Conservation (phyloP, 2,797 vertebrate genomes). For the Hirundo rustica region DNA sequence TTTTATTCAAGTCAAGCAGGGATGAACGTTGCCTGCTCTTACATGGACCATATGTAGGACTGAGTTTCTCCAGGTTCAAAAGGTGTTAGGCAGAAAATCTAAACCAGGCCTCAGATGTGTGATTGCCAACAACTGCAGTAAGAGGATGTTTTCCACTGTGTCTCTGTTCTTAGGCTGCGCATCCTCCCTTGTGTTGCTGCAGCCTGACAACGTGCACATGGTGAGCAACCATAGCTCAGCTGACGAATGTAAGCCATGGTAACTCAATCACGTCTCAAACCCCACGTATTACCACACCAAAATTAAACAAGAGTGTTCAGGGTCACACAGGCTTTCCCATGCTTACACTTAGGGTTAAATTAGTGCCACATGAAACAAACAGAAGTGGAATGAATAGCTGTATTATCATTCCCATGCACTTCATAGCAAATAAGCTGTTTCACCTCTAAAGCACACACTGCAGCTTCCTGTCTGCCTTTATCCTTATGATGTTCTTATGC, state of each 20-base stretch:
- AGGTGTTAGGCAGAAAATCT: not conserved
- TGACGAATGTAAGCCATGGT: not conserved
- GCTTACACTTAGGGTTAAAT: not conserved
- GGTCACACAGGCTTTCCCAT: not conserved
- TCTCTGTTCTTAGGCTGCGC: not conserved
- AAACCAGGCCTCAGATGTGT: not conserved
- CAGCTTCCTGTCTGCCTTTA: not conserved
- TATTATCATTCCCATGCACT: not conserved
- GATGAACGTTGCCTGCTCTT: not conserved
- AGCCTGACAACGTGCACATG: fast-evolving
- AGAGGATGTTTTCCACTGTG: not conserved
- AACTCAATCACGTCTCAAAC: not conserved
- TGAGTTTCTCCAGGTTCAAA: not conserved
- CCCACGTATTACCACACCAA: not conserved
- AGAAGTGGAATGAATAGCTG: not conserved
- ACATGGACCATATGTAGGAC: not conserved
- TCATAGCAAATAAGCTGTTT: not conserved
- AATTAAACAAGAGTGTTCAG: not conserved
- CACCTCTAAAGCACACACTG: not conserved
- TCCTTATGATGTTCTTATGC: not conserved
- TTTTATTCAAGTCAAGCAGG: not conserved
- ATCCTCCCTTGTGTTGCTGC: not conserved
- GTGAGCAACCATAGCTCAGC: not conserved
- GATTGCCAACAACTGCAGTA: not conserved
- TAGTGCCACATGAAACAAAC: not conserved